These are phyloP conservation scores for Rhyzopertha dominica DNA, from an alignment of 1,140 invertebrate species.

Conservation along the genomic window DNA sequence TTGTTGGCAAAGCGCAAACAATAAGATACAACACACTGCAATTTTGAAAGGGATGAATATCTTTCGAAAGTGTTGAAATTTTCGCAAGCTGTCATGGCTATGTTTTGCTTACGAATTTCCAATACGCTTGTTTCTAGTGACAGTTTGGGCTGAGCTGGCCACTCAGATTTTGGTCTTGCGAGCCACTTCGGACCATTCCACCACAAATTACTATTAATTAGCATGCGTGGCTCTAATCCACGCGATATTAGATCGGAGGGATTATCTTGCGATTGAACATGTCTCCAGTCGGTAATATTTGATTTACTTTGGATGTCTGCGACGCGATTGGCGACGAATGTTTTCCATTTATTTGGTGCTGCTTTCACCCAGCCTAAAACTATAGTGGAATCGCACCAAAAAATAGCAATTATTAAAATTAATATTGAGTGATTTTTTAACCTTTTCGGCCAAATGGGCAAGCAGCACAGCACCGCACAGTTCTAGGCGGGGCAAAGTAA, in stretches of 20 bases:
- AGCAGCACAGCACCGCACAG: slow-evolving; percentile 36
- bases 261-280: slow-evolving; percentile 44
- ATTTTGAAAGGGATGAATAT: slow-evolving; percentile 7
- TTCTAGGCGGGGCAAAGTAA: slow-evolving; percentile 27
- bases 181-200: slow-evolving; percentile 33
- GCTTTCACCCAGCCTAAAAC: slow-evolving; percentile 44
- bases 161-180: not conserved
- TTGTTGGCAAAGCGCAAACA: slow-evolving; percentile 6
- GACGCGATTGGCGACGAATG: slow-evolving; percentile 45
- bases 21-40: slow-evolving; percentile 11
- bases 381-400: slow-evolving; percentile 46
- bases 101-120: slow-evolving; percentile 1
- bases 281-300: slow-evolving; percentile 38
- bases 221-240: slow-evolving; percentile 15
- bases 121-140: not conserved
- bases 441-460: slow-evolving; percentile 22
- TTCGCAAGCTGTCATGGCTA: no score
- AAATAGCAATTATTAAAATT: slow-evolving; percentile 26
- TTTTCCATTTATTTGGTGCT: slow-evolving; percentile 32
- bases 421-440: slow-evolving; percentile 24
- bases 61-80: slow-evolving; percentile 1
- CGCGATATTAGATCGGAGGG: slow-evolving; percentile 45
- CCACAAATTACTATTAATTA: slow-evolving; percentile 31
- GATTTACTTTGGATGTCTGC: slow-evolving; percentile 35
- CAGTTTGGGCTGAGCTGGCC: not conserved